Percentiles rank a stretch among this genome's conserved stretches.
These are phyloP conservation scores for Eupithecia inturbata DNA, from an alignment of 2,888 invertebrate species.

Conservation along the genomic window DNA sequence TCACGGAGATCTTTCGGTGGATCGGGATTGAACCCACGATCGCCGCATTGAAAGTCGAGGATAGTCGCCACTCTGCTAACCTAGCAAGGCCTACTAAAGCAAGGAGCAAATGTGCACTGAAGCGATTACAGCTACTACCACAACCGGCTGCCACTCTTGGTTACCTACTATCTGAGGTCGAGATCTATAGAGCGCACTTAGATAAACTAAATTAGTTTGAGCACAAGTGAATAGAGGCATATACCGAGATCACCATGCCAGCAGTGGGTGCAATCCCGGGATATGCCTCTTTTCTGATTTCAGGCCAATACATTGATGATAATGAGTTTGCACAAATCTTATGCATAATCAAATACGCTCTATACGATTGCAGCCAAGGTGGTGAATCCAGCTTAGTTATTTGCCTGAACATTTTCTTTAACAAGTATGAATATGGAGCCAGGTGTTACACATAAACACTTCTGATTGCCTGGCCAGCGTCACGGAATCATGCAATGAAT, in stretches of 20 bases:
- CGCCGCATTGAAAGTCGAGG: too few species aligned
- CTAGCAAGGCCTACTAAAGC: neutral
- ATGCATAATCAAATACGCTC: neutral
- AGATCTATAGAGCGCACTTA: neutral
- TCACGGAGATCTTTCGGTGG: neutral
- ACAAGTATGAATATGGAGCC: conserved; percentile 5
- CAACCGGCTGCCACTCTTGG: neutral
- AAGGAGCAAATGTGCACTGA: conserved; percentile 2
- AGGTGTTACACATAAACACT: conserved; percentile 58
- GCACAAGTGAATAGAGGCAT: too few species aligned
- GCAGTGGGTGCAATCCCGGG: too few species aligned
- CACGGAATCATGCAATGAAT: conserved; percentile 79
- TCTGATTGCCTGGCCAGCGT: conserved; percentile 65
- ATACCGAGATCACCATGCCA: too few species aligned
- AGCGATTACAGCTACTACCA: neutral
- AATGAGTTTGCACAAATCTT: neutral
- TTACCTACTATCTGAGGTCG: neutral
- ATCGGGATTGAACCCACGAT: too few species aligned
- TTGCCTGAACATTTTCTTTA: neutral
- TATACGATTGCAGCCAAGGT: neutral
- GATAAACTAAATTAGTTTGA: neutral
- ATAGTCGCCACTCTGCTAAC: neutral
- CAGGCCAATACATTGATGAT: too few species aligned
- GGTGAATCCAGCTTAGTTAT: neutral
- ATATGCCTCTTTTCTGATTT: too few species aligned